A percentile compares a stretch with the other conserved stretches of the same genome.
phyloP scores from a whole-genome alignment of 1,140 invertebrate species.

The Zaprionus taronus region DNA sequence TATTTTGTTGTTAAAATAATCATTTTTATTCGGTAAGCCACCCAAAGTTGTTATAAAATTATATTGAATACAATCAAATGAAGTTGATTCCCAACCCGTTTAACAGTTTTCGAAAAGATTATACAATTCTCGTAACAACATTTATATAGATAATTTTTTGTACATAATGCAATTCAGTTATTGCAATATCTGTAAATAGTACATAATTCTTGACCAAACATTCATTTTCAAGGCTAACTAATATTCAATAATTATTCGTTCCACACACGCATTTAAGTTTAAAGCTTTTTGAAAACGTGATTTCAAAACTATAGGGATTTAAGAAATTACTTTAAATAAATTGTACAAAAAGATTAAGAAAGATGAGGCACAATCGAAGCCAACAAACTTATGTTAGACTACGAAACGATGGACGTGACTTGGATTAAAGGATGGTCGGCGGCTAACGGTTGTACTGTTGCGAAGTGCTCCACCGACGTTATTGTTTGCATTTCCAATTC shows the following conservation, averaged over 20 bases:
- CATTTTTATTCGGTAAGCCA: neutral
- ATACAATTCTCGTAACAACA: constrained; percentile 49
- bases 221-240: constrained; percentile 11
- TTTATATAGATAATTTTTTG: constrained; percentile 47
- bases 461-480: constrained; percentile 31
- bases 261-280: constrained; percentile 8
- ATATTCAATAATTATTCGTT: constrained; percentile 18
- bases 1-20: neutral
- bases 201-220: constrained; percentile 21
- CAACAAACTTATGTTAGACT: constrained; percentile 46
- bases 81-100: constrained; percentile 48
- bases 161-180: constrained; percentile 35
- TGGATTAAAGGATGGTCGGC: constrained; percentile 65
- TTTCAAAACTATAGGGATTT: neutral
- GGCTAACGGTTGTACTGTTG: constrained; percentile 40
- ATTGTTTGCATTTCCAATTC: constrained; percentile 31
- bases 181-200: constrained; percentile 10
- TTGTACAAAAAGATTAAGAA: constrained; percentile 28
- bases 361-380: constrained; percentile 10
- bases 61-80: constrained; percentile 23
- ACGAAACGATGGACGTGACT: constrained; percentile 76
- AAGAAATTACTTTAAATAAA: constrained; percentile 33
- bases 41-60: neutral
- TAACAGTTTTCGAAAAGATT: constrained; percentile 49
- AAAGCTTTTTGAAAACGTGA: constrained; percentile 25